These are phyloP conservation scores for Aphodius sticticus DNA, from an alignment of 2,888 invertebrate genomes.

Conservation along the genomic window DNA sequence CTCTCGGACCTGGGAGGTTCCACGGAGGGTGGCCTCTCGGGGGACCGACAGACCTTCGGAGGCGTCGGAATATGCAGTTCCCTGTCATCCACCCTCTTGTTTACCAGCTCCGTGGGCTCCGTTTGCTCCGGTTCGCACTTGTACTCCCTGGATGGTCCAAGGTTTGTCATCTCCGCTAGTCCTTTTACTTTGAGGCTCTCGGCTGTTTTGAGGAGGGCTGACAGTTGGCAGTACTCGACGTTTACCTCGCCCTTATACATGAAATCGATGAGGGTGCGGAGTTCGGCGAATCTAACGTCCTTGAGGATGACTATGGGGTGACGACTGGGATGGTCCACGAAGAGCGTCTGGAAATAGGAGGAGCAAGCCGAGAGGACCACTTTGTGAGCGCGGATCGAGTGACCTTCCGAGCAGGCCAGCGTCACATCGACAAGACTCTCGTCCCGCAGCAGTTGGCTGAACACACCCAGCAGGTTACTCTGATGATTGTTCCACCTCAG, in stretches of 20 bases:
- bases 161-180: constrained; percentile 90
- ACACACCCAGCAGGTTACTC: constrained; percentile 96
- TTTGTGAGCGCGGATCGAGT: constrained; percentile 92
- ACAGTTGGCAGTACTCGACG: constrained; percentile 92
- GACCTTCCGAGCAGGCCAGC: constrained; percentile 95
- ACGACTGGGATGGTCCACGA: constrained; percentile 90
- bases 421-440: constrained; percentile 96
- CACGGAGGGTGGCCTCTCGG: constrained; percentile 50
- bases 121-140: constrained; percentile 56
- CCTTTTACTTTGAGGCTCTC: constrained; percentile 94
- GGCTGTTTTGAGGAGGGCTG: constrained; percentile 89
- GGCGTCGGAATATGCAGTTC: constrained; percentile 41
- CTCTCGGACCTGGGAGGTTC: constrained; percentile 47
- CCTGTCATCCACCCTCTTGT: constrained; percentile 44
- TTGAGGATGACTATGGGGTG: constrained; percentile 95
- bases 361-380: constrained; percentile 95
- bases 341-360: constrained; percentile 92
- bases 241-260: constrained; percentile 97
- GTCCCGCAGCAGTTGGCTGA: constrained; percentile 95
- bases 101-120: constrained; percentile 58
- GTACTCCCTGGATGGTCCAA: constrained; percentile 65
- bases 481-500: constrained; percentile 99
- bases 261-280: constrained; percentile 92
- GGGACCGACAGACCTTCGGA: constrained; percentile 45
- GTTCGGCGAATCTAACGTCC: constrained; percentile 91